phyloP scores from a whole-genome alignment of 2,113 vertebrate genomes.

The Accipiter virgatus region DNA sequence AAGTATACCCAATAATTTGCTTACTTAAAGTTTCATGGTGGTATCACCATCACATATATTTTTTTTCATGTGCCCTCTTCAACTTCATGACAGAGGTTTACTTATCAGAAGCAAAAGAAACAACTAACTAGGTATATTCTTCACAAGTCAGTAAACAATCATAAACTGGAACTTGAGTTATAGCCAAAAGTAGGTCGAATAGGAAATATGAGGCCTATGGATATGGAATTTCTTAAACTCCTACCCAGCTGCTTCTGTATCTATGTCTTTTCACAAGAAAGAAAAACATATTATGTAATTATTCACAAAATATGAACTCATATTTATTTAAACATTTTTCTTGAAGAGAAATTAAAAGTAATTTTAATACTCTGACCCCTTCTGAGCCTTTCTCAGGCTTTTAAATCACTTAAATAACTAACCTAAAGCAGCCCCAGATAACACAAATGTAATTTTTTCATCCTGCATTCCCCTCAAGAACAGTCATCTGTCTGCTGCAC shows the following conservation, averaged over 20 bases:
- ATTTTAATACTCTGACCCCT: background rate
- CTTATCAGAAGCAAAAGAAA: background rate
- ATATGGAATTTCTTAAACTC: background rate
- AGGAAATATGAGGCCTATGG: background rate
- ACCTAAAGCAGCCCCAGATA: background rate
- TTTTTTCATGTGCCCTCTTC: background rate
- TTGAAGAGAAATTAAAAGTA: background rate
- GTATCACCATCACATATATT: background rate
- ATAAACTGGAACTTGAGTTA: background rate
- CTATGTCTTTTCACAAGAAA: background rate
- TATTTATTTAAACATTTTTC: background rate
- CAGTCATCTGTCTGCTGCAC: background rate
- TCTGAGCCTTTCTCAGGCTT: background rate
- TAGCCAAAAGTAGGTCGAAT: background rate
- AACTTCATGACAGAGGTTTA: background rate
- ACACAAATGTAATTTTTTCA: background rate
- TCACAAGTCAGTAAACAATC: background rate
- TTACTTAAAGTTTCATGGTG: background rate
- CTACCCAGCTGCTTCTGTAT: background rate
- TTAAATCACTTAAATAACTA: background rate
- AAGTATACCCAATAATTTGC: background rate
- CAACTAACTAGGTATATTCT: background rate
- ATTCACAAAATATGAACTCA: background rate
- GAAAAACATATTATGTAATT: background rate
- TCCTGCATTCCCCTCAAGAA: background rate